These are phyloP conservation scores for Sus scrofa DNA, from an alignment of 2,113 vertebrate genomes.

Conservation along the genomic window T2T-Sscrofa CM000813.6:135484001-135484500, in stretches of 20 bases:
- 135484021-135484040: too few species aligned
- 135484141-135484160: neutral
- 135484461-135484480: neutral
- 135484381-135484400: neutral
- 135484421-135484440: neutral
- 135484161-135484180: neutral
- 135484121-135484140: neutral
- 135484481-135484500: neutral
- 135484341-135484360: neutral
- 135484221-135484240: neutral
- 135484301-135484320: neutral
- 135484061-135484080: constrained; percentile 43
- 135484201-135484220: neutral
- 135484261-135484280: neutral
- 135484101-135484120: neutral
- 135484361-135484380: neutral
- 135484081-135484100: neutral
- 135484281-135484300: neutral
- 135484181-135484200: neutral
- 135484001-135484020: neutral
- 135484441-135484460: neutral
- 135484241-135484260: neutral
- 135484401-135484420: neutral
- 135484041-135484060: too few species aligned
- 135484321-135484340: neutral